Evolutionary conservation across 23 tunicate species (phyloP), one percentile per base, ranked within the genome.

Genomic region (Halocynthia roretzi): DNA sequence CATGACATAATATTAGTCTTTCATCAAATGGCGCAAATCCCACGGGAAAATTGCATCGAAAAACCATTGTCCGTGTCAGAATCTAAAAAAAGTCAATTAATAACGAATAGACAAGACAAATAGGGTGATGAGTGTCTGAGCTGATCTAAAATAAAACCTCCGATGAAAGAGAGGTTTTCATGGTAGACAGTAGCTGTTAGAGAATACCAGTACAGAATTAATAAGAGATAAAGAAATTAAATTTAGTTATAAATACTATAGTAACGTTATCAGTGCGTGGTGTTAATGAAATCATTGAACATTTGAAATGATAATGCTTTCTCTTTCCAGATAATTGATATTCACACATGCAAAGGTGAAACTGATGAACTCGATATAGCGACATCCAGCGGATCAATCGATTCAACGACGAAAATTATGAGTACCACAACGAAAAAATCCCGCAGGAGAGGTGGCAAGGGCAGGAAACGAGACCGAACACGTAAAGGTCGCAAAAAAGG

Each of bases 321-420:
- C 44, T 1, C 44, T 31, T 31, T 31, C 10, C 51, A 61, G 66
- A 63, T 48, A 9, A 66, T 79, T 18, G 84, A 86, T 79, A 58
- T 84, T 52, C 86, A 89, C 69, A 89, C 96, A 2, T 89, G 96
- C 68, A 83, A 83, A 56, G 70, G 80, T n/a, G 96, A 88, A 60
- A 60, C 63, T 8, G 87, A 83, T 23, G 85, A 61, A 19, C 53
- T 52, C 55, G 81, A 56, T 7, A 18, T 50, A 19, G 11, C 75
- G n/a, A 44, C n/a, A 14, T 8, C 10, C 8, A 44, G 17, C 8
- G 21, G 10, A 20, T 53, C 78, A 53, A 15, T 11, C 12, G 8
- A 15, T 8, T 12, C 64, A 52, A 8, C 78, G 20, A 74, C 78
- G 31, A 55, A 62, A 8, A 55, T 44, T 48, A 8, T 31, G 14